Conservation (phyloP, 1,140 invertebrate species). For the Varroa destructor region DNA sequence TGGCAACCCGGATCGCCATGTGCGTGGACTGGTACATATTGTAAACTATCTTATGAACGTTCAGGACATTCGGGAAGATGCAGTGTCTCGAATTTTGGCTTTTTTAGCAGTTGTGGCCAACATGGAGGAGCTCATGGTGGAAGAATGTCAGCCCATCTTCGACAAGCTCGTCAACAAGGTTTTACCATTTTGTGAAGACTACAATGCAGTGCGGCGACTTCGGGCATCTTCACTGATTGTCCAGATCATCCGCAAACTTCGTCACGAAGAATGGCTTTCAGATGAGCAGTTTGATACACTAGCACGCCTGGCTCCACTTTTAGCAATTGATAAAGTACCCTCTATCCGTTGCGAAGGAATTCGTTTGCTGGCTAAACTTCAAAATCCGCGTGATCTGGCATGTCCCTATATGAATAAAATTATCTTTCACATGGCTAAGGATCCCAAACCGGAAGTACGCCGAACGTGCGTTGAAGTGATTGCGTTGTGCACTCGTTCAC, state of each 20-base stretch:
- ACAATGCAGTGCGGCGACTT: neutral
- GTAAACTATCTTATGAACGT: neutral
- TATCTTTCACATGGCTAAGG: conserved; percentile 21
- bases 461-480: conserved; percentile 20
- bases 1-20: neutral
- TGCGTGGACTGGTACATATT: neutral
- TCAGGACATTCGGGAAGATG: conserved; percentile 15
- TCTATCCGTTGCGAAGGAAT: conserved; percentile 13
- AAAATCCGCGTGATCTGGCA: conserved; percentile 12
- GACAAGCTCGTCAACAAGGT: conserved; percentile 5
- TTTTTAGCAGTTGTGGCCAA: neutral
- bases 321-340: conserved; percentile 10
- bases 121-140: neutral
- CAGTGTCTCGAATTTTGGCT: neutral
- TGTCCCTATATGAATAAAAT: conserved; percentile 18
- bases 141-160: conserved; percentile 5
- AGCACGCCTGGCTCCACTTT: neutral
- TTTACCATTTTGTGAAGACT: conserved; percentile 13
- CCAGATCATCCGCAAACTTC: conserved; percentile 7
- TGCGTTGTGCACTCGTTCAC: neutral
- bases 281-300: conserved; percentile 15
- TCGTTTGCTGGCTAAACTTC: conserved; percentile 9
- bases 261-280: neutral
- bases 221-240: conserved; percentile 6
- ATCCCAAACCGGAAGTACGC: conserved; percentile 17